phyloP scores from a whole-genome alignment of 2,113 vertebrate genomes.

The Pavo muticus region DNA sequence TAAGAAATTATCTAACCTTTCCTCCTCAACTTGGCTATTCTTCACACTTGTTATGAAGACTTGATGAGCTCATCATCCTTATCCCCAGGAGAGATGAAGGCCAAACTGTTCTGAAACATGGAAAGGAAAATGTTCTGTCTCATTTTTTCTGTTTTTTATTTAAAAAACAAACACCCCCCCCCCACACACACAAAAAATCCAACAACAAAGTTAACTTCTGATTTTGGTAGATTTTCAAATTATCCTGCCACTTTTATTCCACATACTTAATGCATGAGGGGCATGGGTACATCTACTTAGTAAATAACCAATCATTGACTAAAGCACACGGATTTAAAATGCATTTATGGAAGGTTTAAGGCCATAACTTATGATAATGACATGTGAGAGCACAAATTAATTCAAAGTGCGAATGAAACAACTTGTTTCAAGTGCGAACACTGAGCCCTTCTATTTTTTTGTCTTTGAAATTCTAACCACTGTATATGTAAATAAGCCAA shows the following conservation, averaged over 20 bases:
- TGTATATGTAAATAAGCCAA: not conserved
- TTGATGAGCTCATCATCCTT: conserved; percentile 43
- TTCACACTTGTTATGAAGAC: conserved; percentile 35
- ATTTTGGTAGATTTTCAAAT: conserved; percentile 38
- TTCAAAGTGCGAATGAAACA: conserved; percentile 68
- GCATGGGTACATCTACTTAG: conserved; percentile 52
- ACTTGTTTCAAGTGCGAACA: conserved; percentile 63
- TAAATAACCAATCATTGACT: conserved; percentile 78
- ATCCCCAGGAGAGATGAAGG: not conserved
- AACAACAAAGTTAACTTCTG: not conserved
- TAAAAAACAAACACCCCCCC: not conserved
- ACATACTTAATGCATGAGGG: conserved; percentile 59
- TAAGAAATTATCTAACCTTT: conserved; percentile 52
- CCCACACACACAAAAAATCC: not conserved
- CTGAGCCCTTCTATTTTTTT: conserved; percentile 11
- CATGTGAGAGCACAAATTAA: conserved; percentile 75
- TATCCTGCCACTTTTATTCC: conserved; percentile 53
- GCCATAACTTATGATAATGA: conserved; percentile 76
- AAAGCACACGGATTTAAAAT: conserved; percentile 73
- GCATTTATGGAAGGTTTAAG: conserved; percentile 70
- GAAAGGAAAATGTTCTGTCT: not conserved
- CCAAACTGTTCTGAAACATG: conserved; percentile 8
- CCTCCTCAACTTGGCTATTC: conserved; percentile 38
- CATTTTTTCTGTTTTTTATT: not conserved
- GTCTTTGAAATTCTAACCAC: conserved; percentile 43